Conservation (phyloP, 2,888 invertebrate genomes). For the Diaprepes abbreviatus region DNA sequence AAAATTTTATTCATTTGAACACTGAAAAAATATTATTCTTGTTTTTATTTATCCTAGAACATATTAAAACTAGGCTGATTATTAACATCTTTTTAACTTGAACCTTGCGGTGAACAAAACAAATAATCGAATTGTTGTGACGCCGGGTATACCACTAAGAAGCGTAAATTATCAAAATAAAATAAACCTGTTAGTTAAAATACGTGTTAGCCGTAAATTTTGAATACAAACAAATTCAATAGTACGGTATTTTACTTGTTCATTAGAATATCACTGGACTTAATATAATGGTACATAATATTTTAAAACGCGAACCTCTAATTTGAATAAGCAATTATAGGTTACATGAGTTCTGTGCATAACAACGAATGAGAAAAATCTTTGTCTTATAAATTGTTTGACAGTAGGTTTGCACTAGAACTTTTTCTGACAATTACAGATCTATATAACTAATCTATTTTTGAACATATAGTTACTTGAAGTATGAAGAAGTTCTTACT, state of each 20-base stretch:
- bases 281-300: not conserved
- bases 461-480: too few relatives aligned
- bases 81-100: not conserved
- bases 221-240: conserved; percentile 22
- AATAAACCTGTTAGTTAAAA: conserved; percentile 25
- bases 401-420: too few relatives aligned
- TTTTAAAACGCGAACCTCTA: conserved; percentile 8
- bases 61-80: too few relatives aligned
- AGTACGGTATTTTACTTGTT: conserved; percentile 32
- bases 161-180: conserved; percentile 28
- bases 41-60: too few relatives aligned
- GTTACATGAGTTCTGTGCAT: not conserved
- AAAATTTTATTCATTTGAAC: too few relatives aligned
- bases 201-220: conserved; percentile 31
- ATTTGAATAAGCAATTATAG: not conserved
- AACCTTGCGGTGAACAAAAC: not conserved
- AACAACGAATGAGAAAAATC: not conserved
- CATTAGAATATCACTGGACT: conserved; percentile 14
- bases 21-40: too few relatives aligned
- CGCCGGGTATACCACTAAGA: conserved; percentile 13
- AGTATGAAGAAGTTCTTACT: too few relatives aligned
- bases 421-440: too few relatives aligned
- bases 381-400: too few relatives aligned
- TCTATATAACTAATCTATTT: too few relatives aligned
- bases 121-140: conserved; percentile 13